Evolutionary conservation across 2,888 invertebrate species (phyloP).

Genomic region (Lithophane leautieri): DNA sequence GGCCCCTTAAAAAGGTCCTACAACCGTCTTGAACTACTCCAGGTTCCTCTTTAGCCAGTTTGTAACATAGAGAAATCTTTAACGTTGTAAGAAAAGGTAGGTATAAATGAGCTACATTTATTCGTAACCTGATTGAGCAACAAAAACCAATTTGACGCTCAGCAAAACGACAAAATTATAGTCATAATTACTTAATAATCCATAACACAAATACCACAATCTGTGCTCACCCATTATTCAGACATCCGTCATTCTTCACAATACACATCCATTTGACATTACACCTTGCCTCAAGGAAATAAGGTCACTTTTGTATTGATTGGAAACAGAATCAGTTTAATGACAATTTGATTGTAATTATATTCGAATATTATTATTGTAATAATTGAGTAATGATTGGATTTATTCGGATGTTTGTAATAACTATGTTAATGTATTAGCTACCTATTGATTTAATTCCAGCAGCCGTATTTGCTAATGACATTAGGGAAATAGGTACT

Average conservation of each 20-base stretch:
- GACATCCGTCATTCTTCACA: constrained; percentile 61
- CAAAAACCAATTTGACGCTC: constrained; percentile 42
- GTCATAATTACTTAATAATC: constrained; percentile 63
- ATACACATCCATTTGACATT: constrained; percentile 32
- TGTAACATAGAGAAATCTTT: background rate
- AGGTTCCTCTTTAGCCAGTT: too few species aligned
- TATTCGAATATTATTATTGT: constrained; percentile 30
- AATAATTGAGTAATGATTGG: constrained; percentile 56
- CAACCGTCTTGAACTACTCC: background rate
- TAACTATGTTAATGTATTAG: constrained; percentile 38
- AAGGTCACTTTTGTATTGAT: constrained; percentile 18
- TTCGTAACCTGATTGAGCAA: constrained; percentile 14
- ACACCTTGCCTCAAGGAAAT: constrained; percentile 13
- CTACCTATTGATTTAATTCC: constrained; percentile 4
- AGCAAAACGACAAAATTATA: constrained; percentile 56
- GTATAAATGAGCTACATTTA: background rate
- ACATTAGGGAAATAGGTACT: background rate
- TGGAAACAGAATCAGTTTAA: constrained; percentile 26
- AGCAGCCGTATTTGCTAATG: background rate
- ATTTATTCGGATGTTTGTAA: constrained; percentile 38
- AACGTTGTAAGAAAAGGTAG: background rate
- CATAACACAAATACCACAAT: constrained; percentile 40
- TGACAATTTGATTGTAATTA: constrained; percentile 60
- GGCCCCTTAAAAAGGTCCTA: background rate
- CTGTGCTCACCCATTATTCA: constrained; percentile 59